Conservation (phyloP, 2,797 vertebrate genomes). For the Hydrolagus colliei region DNA sequence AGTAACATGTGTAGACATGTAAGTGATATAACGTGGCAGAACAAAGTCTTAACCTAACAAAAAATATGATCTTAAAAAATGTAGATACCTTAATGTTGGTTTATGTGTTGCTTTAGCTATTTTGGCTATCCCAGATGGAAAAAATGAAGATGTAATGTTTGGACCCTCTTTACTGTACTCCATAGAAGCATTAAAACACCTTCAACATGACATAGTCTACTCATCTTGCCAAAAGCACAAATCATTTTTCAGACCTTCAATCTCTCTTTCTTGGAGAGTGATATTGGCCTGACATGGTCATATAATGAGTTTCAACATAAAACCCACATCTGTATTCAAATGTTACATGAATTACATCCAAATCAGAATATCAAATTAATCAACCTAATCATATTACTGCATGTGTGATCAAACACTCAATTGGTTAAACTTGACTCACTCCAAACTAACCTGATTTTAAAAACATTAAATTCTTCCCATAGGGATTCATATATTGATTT, state of each 20-base stretch:
- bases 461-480: no score
- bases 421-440: no score
- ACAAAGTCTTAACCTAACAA: not conserved
- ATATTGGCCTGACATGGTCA: not conserved
- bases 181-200: not conserved
- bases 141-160: not conserved
- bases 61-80: slow-evolving; percentile 14
- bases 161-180: slow-evolving; percentile 5
- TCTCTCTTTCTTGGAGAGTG: not conserved
- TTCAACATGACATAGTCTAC: not conserved
- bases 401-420: no score
- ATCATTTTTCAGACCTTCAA: not conserved
- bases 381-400: no score
- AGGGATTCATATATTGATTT: no score
- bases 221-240: not conserved
- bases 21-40: not conserved
- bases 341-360: no score
- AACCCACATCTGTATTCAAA: not conserved
- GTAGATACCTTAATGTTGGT: not conserved
- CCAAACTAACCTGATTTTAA: no score
- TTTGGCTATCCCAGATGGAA: not conserved
- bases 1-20: not conserved
- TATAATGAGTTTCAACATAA: not conserved
- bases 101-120: not conserved
- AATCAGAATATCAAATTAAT: no score